Conservation (phyloP, 1,140 invertebrate species). For the Drosophila teissieri region DNA sequence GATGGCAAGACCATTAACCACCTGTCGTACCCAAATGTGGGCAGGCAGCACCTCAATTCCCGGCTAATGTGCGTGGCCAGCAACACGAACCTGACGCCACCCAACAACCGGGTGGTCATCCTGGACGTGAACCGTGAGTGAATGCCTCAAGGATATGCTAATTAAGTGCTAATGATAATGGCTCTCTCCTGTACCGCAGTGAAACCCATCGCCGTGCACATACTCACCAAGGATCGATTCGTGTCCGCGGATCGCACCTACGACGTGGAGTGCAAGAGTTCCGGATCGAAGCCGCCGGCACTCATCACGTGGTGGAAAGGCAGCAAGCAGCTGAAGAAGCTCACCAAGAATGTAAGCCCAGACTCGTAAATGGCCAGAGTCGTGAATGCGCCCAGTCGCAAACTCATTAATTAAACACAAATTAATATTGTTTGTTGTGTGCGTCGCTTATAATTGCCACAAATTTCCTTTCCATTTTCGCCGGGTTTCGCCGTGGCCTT, state of each 20-base stretch:
- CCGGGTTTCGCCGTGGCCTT: conserved; percentile 31
- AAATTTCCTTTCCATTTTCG: conserved; percentile 65
- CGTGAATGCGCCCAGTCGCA: conserved; percentile 48
- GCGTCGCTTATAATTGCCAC: conserved; percentile 71
- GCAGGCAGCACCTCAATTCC: conserved; percentile 91
- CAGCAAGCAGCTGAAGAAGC: conserved; percentile 90
- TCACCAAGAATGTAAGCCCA: conserved; percentile 91
- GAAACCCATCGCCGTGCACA: conserved; percentile 92
- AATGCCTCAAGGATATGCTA: neutral
- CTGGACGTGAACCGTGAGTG: conserved; percentile 95
- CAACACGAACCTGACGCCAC: conserved; percentile 92
- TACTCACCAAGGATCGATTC: conserved; percentile 91
- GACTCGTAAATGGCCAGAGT: conserved; percentile 17
- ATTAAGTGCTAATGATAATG: too few species aligned
- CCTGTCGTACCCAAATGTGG: conserved; percentile 90
- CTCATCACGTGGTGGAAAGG: conserved; percentile 95
- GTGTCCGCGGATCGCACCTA: conserved; percentile 92
- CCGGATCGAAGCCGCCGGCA: conserved; percentile 92
- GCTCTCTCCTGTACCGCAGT: conserved; percentile 86
- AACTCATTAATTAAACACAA: conserved; percentile 65
- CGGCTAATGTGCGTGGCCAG: conserved; percentile 92
- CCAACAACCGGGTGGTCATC: conserved; percentile 90
- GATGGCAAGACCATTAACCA: conserved; percentile 91
- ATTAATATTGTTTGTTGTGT: conserved; percentile 68
- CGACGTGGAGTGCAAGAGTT: conserved; percentile 92